phyloP scores from a whole-genome alignment of 2,888 invertebrate genomes.

The Chalcis sispes region DNA sequence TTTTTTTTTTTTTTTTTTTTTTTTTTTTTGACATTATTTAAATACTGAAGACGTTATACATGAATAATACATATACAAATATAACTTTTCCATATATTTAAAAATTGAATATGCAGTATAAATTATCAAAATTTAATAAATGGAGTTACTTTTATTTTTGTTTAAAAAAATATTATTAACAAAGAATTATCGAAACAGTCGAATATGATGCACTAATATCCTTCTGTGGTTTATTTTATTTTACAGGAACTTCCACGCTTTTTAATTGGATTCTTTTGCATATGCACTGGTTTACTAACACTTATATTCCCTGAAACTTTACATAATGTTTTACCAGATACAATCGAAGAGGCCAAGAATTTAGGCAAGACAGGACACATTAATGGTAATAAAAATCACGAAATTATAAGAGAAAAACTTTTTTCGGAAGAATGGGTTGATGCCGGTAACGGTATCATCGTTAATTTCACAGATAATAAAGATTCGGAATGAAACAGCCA shows the following conservation, averaged over 20 bases:
- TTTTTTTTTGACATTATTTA: no score
- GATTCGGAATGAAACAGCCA: constrained; percentile 25
- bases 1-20: no score
- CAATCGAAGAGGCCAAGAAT: constrained; percentile 60
- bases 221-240: no score
- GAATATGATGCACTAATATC: no score
- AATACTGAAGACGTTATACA: no score
- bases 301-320: constrained; percentile 67
- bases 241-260: constrained; percentile 58
- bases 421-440: constrained; percentile 72
- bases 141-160: no score
- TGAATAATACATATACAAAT: no score
- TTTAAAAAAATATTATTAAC: no score
- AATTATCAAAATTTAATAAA: no score
- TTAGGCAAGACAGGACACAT: constrained; percentile 46
- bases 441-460: constrained; percentile 71
- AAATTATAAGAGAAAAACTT: constrained; percentile 68
- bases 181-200: no score
- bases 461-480: constrained; percentile 64
- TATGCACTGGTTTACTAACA: constrained; percentile 63
- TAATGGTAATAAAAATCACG: constrained; percentile 59
- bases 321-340: constrained; percentile 65
- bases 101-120: no score
- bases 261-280: constrained; percentile 64
- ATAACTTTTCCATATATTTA: no score